phyloP scores from a whole-genome alignment of 2,888 invertebrate genomes.

The Gasteruption jaculator region DNA sequence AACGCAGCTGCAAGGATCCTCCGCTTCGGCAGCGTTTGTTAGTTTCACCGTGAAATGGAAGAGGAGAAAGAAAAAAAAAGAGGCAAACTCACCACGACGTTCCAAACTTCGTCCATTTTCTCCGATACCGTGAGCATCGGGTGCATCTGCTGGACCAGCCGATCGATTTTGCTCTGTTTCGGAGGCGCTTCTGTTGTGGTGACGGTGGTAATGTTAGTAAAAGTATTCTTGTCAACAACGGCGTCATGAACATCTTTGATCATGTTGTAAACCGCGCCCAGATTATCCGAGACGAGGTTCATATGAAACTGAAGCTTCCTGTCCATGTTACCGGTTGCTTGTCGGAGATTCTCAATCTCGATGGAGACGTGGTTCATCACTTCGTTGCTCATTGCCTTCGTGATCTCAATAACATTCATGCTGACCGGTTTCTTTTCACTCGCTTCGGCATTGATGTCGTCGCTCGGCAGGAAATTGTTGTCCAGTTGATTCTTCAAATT shows the following conservation, averaged over 20 bases:
- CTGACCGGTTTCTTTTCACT: slow-evolving; percentile 84
- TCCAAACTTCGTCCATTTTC: slow-evolving; percentile 90
- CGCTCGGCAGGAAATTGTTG: slow-evolving; percentile 71
- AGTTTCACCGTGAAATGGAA: no score
- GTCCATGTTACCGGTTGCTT: slow-evolving; percentile 73
- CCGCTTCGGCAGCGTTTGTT: no score
- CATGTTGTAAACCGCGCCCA: slow-evolving; percentile 74
- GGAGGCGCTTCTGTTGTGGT: slow-evolving; percentile 20
- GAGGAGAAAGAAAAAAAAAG: no score
- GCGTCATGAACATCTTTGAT: slow-evolving; percentile 80
- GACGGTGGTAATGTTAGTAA: slow-evolving; percentile 58
- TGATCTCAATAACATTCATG: slow-evolving; percentile 77
- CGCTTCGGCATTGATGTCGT: slow-evolving; percentile 82
- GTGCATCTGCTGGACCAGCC: slow-evolving; percentile 74
- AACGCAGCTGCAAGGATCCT: no score
- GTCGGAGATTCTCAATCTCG: slow-evolving; percentile 74
- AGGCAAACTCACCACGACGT: slow-evolving; percentile 64
- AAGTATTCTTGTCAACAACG: slow-evolving; percentile 69
- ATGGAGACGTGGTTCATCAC: slow-evolving; percentile 77
- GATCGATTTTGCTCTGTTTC: slow-evolving; percentile 69
- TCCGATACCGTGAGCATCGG: slow-evolving; percentile 83
- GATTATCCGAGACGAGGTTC: slow-evolving; percentile 75
- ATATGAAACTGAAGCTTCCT: slow-evolving; percentile 81
- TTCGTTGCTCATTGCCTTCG: slow-evolving; percentile 78
- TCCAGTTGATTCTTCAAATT: slow-evolving; percentile 79